Percentiles rank a stretch among this genome's conserved stretches.
These are phyloP conservation scores for Cotesia vestalis DNA, from an alignment of 1,140 invertebrate species.

Conservation along the genomic window DNA sequence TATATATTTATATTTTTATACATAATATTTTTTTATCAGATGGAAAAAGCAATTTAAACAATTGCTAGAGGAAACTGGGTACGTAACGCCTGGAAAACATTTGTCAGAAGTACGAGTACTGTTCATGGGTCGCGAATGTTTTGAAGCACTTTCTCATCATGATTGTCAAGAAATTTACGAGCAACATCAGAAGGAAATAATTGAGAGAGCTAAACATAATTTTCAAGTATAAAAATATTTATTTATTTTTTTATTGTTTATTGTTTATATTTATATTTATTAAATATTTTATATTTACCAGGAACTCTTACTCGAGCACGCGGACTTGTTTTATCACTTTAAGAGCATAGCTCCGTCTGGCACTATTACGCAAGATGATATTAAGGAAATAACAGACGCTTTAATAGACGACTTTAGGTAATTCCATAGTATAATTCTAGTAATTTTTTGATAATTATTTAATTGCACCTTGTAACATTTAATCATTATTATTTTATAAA, in stretches of 20 bases:
- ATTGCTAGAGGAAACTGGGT: constrained; percentile 91
- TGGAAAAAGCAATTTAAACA: constrained; percentile 94
- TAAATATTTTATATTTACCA: constrained; percentile 60
- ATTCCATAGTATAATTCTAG: constrained; percentile 33
- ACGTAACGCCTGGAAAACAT: constrained; percentile 92
- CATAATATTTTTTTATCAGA: constrained; percentile 59
- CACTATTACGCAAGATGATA: constrained; percentile 92
- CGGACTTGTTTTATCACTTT: constrained; percentile 93
- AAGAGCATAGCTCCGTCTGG: constrained; percentile 88
- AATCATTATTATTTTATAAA: constrained; percentile 20
- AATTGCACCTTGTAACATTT: constrained; percentile 23
- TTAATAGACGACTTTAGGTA: constrained; percentile 90
- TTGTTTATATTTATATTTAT: not conserved
- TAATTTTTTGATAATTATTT: constrained; percentile 27
- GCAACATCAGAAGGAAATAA: constrained; percentile 91
- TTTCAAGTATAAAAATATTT: constrained; percentile 73
- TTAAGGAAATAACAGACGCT: constrained; percentile 92
- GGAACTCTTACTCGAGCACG: constrained; percentile 92
- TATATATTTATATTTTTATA: constrained; percentile 15
- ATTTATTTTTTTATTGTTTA: not conserved
- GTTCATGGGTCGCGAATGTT: constrained; percentile 95
- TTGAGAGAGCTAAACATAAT: constrained; percentile 90
- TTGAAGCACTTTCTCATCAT: constrained; percentile 87
- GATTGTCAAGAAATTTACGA: constrained; percentile 95
- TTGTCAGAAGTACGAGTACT: constrained; percentile 91